Evolutionary conservation across 35 echinoderm and acorn worm species (phyloP).

Genomic region (Heliocidaris tuberculata): DNA sequence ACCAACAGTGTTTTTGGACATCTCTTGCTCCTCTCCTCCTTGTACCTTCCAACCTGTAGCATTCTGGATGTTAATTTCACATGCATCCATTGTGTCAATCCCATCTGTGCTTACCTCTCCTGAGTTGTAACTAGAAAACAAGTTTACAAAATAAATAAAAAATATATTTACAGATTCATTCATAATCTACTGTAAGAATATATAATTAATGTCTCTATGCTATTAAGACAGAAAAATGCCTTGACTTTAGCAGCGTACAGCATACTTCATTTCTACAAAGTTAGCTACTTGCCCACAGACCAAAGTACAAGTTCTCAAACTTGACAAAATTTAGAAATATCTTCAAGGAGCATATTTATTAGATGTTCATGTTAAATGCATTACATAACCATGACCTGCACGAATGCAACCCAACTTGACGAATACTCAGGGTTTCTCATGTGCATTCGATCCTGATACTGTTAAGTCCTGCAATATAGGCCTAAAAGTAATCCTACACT

Average conservation of each 20-base stretch:
- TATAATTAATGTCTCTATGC: no score
- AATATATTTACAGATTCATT: not conserved
- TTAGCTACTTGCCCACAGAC: no score
- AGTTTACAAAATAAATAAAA: not conserved
- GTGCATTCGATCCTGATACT: no score
- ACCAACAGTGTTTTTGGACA: not conserved
- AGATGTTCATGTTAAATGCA: no score
- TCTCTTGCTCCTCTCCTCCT: not conserved
- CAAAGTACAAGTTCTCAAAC: no score
- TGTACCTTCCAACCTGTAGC: constrained; percentile 52
- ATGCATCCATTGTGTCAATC: constrained; percentile 55
- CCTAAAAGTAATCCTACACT: not conserved
- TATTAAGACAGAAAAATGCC: not conserved
- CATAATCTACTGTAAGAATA: not conserved
- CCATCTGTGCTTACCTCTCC: constrained; percentile 68
- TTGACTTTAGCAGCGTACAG: not conserved
- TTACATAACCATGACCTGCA: no score
- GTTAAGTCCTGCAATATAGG: no score
- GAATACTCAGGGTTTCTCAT: no score
- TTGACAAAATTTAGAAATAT: no score
- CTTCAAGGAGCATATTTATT: no score
- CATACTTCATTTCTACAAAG: not conserved
- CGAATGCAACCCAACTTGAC: no score
- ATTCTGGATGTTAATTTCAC: constrained; percentile 57
- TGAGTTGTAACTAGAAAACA: constrained; percentile 23